Percentiles rank a stretch among this genome's conserved stretches.
phyloP scores from a whole-genome alignment of 2,113 vertebrate genomes.

The Urocitellus parryii region DNA sequence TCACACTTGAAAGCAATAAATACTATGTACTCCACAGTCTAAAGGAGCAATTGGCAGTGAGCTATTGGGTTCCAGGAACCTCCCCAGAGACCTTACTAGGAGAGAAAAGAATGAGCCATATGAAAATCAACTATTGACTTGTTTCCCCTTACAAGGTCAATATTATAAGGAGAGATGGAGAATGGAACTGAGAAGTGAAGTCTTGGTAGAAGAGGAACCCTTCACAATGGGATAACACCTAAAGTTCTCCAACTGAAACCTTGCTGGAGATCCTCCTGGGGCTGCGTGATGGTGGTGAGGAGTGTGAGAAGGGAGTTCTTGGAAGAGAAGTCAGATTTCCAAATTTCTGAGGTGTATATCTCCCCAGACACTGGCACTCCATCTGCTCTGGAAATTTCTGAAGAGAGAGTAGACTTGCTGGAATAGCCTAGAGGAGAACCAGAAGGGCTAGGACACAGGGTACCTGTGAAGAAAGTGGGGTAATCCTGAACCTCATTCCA shows the following conservation, averaged over 20 bases:
- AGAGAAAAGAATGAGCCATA: neutral
- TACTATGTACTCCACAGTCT: neutral
- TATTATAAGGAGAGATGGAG: neutral
- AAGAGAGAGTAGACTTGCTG: neutral
- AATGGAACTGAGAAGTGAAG: neutral
- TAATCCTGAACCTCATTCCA: neutral
- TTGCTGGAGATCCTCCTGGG: neutral
- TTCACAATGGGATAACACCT: neutral
- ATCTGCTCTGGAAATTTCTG: neutral
- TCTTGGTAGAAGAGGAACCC: neutral
- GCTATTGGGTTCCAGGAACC: neutral
- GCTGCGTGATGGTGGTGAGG: neutral
- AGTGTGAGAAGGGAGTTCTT: neutral
- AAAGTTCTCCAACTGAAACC: neutral
- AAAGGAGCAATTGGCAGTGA: neutral
- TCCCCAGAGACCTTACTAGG: neutral
- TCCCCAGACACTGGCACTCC: neutral
- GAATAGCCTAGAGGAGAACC: neutral
- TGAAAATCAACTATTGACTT: neutral
- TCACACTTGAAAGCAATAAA: neutral
- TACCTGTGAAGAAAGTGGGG: neutral
- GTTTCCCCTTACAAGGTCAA: neutral
- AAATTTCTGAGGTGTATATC: neutral
- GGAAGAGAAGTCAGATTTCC: neutral
- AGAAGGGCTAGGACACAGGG: neutral